phyloP scores from a whole-genome alignment of 1,140 invertebrate genomes.

The Temnothorax curvispinosus region DNA sequence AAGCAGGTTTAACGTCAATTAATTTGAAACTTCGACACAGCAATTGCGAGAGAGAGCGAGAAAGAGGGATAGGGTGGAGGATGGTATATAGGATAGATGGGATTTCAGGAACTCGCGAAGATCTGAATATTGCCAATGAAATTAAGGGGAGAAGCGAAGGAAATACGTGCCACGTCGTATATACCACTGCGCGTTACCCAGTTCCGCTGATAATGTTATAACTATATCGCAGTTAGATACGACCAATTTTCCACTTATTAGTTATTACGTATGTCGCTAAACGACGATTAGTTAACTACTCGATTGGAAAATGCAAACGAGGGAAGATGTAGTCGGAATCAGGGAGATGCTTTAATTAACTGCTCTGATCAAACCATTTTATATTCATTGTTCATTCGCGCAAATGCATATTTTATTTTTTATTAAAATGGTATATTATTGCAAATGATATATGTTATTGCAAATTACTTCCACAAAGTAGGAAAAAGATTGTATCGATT shows the following conservation, averaged over 20 bases:
- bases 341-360: background rate
- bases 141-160: constrained; percentile 46
- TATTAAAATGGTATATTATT: background rate
- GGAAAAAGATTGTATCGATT: background rate
- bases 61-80: background rate
- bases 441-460: background rate
- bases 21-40: constrained; percentile 60
- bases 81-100: constrained; percentile 31
- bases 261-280: constrained; percentile 7
- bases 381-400: background rate
- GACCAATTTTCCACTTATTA: constrained; percentile 31
- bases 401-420: background rate
- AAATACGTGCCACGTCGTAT: constrained; percentile 22
- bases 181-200: constrained; percentile 11
- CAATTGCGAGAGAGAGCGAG: constrained; percentile 35
- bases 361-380: background rate
- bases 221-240: constrained; percentile 20
- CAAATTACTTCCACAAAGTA: background rate
- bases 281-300: constrained; percentile 5
- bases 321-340: background rate
- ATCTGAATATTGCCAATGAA: constrained; percentile 57
- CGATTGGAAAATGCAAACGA: background rate
- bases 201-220: constrained; percentile 44
- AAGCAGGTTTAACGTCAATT: constrained; percentile 62
- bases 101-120: constrained; percentile 53